Evolutionary conservation across 2,888 invertebrate species (phyloP).

Genomic region (Furcula furcula): DNA sequence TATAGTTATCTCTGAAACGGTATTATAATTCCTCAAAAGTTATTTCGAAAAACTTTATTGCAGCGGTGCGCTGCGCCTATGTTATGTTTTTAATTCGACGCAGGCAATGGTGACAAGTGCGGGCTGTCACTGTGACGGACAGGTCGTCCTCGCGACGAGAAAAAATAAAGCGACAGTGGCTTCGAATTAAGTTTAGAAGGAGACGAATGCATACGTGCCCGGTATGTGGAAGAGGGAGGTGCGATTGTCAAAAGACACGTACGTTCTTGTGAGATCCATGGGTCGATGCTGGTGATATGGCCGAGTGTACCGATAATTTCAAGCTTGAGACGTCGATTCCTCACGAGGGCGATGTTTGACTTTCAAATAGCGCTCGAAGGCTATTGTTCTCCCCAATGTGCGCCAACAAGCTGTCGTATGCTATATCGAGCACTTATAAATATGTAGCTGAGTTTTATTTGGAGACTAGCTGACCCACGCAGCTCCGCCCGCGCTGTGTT

Average conservation of each 20-base stretch:
- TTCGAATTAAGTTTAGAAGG: constrained; percentile 39
- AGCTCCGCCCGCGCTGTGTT: too few species aligned
- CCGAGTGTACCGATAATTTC: constrained; percentile 45
- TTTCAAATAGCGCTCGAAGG: constrained; percentile 53
- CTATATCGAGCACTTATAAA: constrained; percentile 58
- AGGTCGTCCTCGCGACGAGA: constrained; percentile 42
- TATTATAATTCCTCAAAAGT: constrained; percentile 50
- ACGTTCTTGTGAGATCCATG: constrained; percentile 44
- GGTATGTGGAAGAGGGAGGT: constrained; percentile 35
- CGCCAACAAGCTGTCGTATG: constrained; percentile 48
- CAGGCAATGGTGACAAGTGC: constrained; percentile 57
- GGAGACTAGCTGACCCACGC: too few species aligned
- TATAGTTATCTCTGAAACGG: constrained; percentile 42
- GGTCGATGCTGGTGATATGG: constrained; percentile 47
- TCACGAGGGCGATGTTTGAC: constrained; percentile 51
- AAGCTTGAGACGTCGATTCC: constrained; percentile 66
- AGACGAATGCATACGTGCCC: constrained; percentile 21
- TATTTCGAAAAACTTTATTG: constrained; percentile 42
- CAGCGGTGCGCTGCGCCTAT: constrained; percentile 46
- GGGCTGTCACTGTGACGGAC: constrained; percentile 43
- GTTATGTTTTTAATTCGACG: constrained; percentile 55
- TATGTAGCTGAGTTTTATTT: constrained; percentile 61
- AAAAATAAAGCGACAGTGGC: constrained; percentile 50
- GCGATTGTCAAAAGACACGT: constrained; percentile 39
- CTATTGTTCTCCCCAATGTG: constrained; percentile 58